Evolutionary conservation across 2,797 vertebrate species (phyloP).

Genomic region (Microcaecilia unicolor): DNA sequence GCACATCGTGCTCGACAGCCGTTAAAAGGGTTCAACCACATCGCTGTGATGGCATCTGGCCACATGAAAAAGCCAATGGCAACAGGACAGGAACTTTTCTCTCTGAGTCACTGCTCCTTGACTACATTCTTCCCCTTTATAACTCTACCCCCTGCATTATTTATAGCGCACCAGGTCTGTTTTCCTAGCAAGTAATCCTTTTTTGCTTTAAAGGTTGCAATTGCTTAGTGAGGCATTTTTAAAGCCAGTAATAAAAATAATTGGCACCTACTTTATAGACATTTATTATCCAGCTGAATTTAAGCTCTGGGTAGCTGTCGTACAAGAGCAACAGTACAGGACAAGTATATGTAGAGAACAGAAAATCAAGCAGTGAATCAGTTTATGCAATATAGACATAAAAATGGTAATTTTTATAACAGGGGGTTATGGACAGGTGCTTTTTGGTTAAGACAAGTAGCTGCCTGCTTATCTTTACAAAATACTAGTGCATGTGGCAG

Average conservation of each 20-base stretch:
- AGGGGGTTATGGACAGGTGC: too few relatives aligned
- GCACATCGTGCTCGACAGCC: neutral
- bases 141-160: too few relatives aligned
- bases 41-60: too few relatives aligned
- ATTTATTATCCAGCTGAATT: neutral
- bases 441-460: too few relatives aligned
- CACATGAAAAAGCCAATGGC: too few relatives aligned
- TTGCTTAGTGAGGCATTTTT: neutral
- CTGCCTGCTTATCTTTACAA: too few relatives aligned
- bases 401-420: too few relatives aligned
- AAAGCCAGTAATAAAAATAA: neutral
- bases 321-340: neutral
- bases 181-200: neutral
- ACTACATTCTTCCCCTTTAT: neutral
- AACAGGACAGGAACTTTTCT: neutral
- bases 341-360: too few relatives aligned
- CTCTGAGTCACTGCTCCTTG: neutral
- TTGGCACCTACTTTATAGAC: rapidly evolving
- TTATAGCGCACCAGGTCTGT: neutral
- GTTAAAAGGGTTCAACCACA: neutral
- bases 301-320: neutral
- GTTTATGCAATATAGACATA: too few relatives aligned
- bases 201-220: too few relatives aligned
- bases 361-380: too few relatives aligned
- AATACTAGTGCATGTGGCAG: too few relatives aligned